Base-by-base conservation (phyloP, 2,797 vertebrate species). In the Paedocypris micromegethes region DNA sequence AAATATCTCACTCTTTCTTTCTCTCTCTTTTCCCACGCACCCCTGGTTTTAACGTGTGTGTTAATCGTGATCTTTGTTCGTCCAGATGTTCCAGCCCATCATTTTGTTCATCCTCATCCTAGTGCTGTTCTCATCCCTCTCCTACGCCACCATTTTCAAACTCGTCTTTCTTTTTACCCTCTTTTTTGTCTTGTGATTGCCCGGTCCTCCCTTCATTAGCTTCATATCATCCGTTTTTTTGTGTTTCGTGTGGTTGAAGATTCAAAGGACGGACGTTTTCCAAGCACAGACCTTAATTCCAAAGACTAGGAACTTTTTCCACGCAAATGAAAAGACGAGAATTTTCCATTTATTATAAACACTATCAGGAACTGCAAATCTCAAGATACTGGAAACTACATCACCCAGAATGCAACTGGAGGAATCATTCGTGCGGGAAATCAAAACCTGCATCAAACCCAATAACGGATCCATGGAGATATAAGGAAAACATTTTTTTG, bases 61-160 rank as follows among this genome's bases (percentile, higher is more conserved):
- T 72, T 43, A 56, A 70, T 70, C 89, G 90, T 85, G 89, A 80
- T 86, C 83, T 90, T 91, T 88, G 85, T 86, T 83, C 84, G 78
- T 85, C 87, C 91, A 98, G 96, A 98, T 98, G 94, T 98, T 98
- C 90, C 96, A 98, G 92, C 96, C 96, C 80, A 96, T 98, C 88
- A 98, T 98, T 92, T 91, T 98, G 83, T 94, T 98, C 90, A 98
- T 98, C 90, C 96, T 98, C 91, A 96, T 98, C 75, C 94, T 98
- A 73, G 94, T 98, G 83, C 92, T 98, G 84, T 98, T 98, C 91
- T 98, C 96, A 81, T 97, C 96, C 71, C 94, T 98, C 84, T 98
- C 96, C 75, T 98, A 97, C 72, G 92, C 94, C 85, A 98, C 95
- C 83, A 96, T 98, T 91, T 98, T 98, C 88, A 98, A 97, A 86